Evolutionary conservation across 2,888 invertebrate genomes (phyloP).

Genomic region (Hemistola chrysoprasaria): DNA sequence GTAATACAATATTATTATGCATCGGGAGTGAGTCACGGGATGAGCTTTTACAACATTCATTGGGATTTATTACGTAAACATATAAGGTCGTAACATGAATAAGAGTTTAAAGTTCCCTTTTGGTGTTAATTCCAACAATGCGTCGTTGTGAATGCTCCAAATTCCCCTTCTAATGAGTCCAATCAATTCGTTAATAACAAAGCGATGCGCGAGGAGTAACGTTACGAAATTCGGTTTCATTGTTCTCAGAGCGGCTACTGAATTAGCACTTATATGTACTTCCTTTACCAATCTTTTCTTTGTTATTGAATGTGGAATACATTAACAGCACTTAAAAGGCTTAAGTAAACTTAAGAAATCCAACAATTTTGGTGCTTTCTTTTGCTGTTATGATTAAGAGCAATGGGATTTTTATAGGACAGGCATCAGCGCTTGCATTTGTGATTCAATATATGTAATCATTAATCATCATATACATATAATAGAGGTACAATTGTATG

Average conservation of each 20-base stretch:
- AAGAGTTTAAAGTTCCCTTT: constrained; percentile 11
- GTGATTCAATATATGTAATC: not conserved
- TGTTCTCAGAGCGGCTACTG: constrained; percentile 14
- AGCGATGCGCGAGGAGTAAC: constrained; percentile 34
- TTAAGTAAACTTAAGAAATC: too few relatives aligned
- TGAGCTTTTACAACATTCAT: constrained; percentile 18
- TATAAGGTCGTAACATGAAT: too few relatives aligned
- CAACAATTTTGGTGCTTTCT: too few relatives aligned
- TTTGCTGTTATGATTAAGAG: constrained; percentile 9
- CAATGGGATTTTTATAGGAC: constrained; percentile 7
- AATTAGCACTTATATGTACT: constrained; percentile 16
- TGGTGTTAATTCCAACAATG: constrained; percentile 28
- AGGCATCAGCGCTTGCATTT: constrained; percentile 2
- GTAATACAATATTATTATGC: constrained; percentile 54
- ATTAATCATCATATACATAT: too few relatives aligned
- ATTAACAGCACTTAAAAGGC: not conserved
- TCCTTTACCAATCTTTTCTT: constrained; percentile 7
- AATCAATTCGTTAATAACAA: constrained; percentile 50
- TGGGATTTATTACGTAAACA: constrained; percentile 25
- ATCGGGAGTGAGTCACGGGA: constrained; percentile 52
- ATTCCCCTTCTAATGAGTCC: constrained; percentile 46
- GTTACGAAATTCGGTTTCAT: constrained; percentile 34
- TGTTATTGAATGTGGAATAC: constrained; percentile 3
- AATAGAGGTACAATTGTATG: too few relatives aligned
- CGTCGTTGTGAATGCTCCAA: constrained; percentile 34